Evolutionary conservation across 2,888 invertebrate genomes (phyloP).

Genomic region (Sicus ferrugineus): DNA sequence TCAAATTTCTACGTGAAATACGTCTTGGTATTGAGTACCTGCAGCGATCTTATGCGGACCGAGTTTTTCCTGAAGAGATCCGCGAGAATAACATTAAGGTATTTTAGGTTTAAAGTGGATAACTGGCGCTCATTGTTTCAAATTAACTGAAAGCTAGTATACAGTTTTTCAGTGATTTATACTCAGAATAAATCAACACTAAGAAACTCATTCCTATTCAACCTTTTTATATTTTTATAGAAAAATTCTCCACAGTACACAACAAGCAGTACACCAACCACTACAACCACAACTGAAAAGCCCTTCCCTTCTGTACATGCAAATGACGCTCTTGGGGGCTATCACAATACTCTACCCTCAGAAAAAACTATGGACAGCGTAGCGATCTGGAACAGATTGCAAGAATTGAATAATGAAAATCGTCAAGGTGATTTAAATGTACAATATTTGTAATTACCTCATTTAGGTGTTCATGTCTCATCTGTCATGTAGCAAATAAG

Average conservation of each 20-base stretch:
- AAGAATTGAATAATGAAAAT: constrained; percentile 53
- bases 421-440: constrained; percentile 43
- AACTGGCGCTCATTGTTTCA: background rate
- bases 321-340: constrained; percentile 42
- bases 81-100: constrained; percentile 59
- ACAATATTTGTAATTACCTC: background rate
- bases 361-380: constrained; percentile 56
- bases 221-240: background rate
- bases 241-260: constrained; percentile 14
- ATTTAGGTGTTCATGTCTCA: too few relatives aligned
- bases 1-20: constrained; percentile 78
- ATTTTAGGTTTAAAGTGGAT: background rate
- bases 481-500: background rate
- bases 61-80: constrained; percentile 57
- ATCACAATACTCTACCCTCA: constrained; percentile 38
- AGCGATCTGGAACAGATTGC: constrained; percentile 59
- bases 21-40: constrained; percentile 77
- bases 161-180: background rate
- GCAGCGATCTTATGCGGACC: constrained; percentile 66
- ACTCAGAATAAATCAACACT: background rate
- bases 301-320: constrained; percentile 48
- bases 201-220: too few relatives aligned
- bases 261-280: constrained; percentile 50
- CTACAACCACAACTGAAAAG: constrained; percentile 53
- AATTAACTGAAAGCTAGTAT: background rate